Evolutionary conservation across 2,113 vertebrate genomes (phyloP).

Genomic region (Mirza zaza): DNA sequence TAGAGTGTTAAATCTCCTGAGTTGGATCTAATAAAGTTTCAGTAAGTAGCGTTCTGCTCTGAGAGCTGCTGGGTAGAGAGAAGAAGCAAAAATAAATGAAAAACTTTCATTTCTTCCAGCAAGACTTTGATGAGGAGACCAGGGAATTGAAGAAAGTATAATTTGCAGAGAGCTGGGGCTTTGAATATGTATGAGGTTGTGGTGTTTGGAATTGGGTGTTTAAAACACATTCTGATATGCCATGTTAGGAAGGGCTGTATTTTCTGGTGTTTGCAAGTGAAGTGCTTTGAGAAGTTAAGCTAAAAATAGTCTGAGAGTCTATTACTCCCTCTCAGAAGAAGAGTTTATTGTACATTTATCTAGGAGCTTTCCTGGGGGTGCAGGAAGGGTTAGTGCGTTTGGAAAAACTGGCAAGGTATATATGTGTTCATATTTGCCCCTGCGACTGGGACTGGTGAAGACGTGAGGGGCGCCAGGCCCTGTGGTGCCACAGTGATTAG

Average conservation of each 20-base stretch:
- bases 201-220: background rate
- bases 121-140: background rate
- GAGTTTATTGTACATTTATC: background rate
- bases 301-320: background rate
- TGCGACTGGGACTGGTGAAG: background rate
- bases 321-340: background rate
- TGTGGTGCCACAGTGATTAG: fast-evolving
- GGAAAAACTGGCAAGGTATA: background rate
- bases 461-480: background rate
- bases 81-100: background rate
- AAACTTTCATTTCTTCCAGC: background rate
- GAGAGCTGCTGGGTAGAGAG: background rate
- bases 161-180: background rate
- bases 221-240: background rate
- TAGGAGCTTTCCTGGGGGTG: background rate
- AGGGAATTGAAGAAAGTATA: background rate
- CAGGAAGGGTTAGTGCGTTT: background rate
- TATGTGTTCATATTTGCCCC: background rate
- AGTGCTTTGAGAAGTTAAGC: background rate
- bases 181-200: background rate
- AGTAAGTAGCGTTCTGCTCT: background rate
- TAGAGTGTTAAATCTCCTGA: background rate
- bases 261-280: background rate
- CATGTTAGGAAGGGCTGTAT: background rate
- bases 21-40: background rate